Conservation (phyloP, 2,797 vertebrate species). For the Etheostoma nigrum region DNA sequence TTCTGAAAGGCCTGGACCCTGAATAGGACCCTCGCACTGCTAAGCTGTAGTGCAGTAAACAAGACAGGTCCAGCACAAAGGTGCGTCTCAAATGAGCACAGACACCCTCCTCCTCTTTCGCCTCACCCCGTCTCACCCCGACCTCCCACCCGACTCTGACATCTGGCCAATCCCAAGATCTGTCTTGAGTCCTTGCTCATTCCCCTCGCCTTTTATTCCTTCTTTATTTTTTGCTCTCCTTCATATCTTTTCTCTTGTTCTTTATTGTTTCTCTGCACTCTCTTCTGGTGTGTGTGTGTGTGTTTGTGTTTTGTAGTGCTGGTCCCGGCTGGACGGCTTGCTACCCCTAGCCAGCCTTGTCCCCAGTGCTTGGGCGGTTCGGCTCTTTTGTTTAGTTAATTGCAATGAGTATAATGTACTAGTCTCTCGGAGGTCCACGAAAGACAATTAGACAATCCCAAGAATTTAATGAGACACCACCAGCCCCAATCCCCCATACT, state of each 20-base stretch:
- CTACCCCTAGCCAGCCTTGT: slow-evolving; percentile 74
- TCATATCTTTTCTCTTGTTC: slow-evolving; percentile 79
- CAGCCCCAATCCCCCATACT: slow-evolving; percentile 81
- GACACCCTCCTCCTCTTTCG: slow-evolving; percentile 91
- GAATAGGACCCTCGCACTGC: slow-evolving; percentile 99
- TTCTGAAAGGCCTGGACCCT: slow-evolving; percentile 97
- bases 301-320: slow-evolving; percentile 77
- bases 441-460: slow-evolving; percentile 99
- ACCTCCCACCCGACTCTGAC: slow-evolving; percentile 93
- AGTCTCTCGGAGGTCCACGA: slow-evolving; percentile 98
- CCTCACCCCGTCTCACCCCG: slow-evolving; percentile 67
- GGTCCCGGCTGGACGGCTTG: slow-evolving; percentile 75
- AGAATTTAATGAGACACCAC: slow-evolving; percentile 99
- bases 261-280: slow-evolving; percentile 72
- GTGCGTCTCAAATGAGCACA: slow-evolving; percentile 99
- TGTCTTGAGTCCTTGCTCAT: slow-evolving; percentile 83
- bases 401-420: slow-evolving; percentile 99
- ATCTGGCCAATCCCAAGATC: slow-evolving; percentile 98
- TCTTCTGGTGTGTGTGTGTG: slow-evolving; percentile 61
- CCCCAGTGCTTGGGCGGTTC: slow-evolving; percentile 97
- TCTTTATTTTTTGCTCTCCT: slow-evolving; percentile 64
- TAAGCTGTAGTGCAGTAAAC: slow-evolving; percentile 99
- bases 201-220: slow-evolving; percentile 56
- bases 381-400: slow-evolving; percentile 99
- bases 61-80: slow-evolving; percentile 99